Base-by-base conservation (phyloP, 2,888 invertebrate genomes). In the Alsophila aescularia region DNA sequence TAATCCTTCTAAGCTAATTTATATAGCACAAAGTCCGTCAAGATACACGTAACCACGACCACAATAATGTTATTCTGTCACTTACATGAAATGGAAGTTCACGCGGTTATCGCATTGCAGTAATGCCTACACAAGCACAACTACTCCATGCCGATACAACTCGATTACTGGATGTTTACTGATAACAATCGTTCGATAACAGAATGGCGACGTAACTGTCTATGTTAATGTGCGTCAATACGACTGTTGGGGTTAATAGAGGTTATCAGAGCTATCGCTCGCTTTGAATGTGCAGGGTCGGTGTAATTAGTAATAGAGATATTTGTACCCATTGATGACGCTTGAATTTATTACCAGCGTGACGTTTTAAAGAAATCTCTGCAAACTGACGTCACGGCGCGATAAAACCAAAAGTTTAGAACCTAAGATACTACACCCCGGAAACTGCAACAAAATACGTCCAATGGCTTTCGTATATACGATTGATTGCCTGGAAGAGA, bases 101-200 rank as follows among this genome's bases (percentile, higher is more conserved):
- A 52, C 35, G 45, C 47, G 0, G 18, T n/a, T 31, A 31, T 41
- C 45, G 35, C 34, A 16, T 16, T 16, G n/a, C 16, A 32, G 5
- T 41, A 35, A 18, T 21, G 9, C 18, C 18, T n/a, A 12, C 15
- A 14, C 24, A 51, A 21, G 36, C 35, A 47, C 52, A 31, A 42
- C 36, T 42, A 12, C 32, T 43, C 37, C 37, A 16, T 18, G 4
- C 32, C 42, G 34, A 44, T 43, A 21, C 39, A 7, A 29, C 14
- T 54, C n/a, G 32, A 49, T 49, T 40, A 54, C 48, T 54, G 54
- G 49, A 39, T 54, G 29, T 47, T 48, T 42, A 47, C 41, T 43
- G 54, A 54, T 54, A 54, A 43, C 27, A 12, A 40, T 36, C 35
- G 29, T 2, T 16, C 12, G 53, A 53, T 43, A 49, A 42, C 10